Evolutionary conservation across 2,888 invertebrate genomes (phyloP).

Genomic region (Furcula furcula): DNA sequence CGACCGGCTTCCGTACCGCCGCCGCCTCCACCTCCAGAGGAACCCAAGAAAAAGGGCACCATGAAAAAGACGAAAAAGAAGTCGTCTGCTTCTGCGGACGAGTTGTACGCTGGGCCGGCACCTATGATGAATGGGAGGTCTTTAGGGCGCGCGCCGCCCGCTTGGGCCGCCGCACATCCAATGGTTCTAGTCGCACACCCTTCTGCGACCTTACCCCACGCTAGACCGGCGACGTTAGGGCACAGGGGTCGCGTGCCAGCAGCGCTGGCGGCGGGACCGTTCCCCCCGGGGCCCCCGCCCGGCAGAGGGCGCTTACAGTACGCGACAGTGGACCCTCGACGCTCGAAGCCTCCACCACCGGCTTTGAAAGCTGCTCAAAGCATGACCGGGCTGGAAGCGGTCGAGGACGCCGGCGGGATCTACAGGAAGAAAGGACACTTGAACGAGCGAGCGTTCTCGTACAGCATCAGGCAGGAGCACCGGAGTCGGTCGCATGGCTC

Average conservation of each 20-base stretch:
- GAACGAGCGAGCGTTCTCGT: slow-evolving; percentile 96
- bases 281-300: slow-evolving; percentile 55
- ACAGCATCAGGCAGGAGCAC: slow-evolving; percentile 96
- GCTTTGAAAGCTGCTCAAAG: slow-evolving; percentile 86
- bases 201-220: slow-evolving; percentile 69
- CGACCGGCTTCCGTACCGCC: slow-evolving; percentile 92
- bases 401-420: slow-evolving; percentile 85
- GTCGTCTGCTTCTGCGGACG: slow-evolving; percentile 81
- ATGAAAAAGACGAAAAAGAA: slow-evolving; percentile 81
- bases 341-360: slow-evolving; percentile 83
- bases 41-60: slow-evolving; percentile 82
- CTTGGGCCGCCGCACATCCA: slow-evolving; percentile 69
- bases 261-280: slow-evolving; percentile 73
- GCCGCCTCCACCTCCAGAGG: slow-evolving; percentile 88
- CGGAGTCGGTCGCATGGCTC: slow-evolving; percentile 96
- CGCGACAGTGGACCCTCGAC: slow-evolving; percentile 84
- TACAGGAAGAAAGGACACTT: slow-evolving; percentile 95
- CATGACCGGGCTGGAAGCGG: slow-evolving; percentile 84
- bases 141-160: slow-evolving; percentile 69
- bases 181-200: slow-evolving; percentile 77
- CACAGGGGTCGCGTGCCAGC: slow-evolving; percentile 83
- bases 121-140: slow-evolving; percentile 69
- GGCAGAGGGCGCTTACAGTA: slow-evolving; percentile 77
- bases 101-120: slow-evolving; percentile 79
- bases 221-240: slow-evolving; percentile 74